Percentiles rank a stretch among this genome's conserved stretches.
These are phyloP conservation scores for Amiota mariae DNA, from an alignment of 2,888 invertebrate genomes.

Conservation along the genomic window DNA sequence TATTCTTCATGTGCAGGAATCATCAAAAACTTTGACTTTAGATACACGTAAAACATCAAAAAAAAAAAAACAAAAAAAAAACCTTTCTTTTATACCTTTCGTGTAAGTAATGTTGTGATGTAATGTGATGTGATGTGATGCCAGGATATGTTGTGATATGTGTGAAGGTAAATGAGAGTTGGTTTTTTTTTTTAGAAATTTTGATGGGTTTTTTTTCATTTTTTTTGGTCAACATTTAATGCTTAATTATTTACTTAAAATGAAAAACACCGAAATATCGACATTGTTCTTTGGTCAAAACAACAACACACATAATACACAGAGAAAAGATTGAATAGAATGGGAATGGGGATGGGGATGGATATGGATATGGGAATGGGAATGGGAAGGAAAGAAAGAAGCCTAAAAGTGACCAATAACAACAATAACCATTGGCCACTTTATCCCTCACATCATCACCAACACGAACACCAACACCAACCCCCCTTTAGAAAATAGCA, in stretches of 20 bases:
- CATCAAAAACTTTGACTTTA: conserved; percentile 20
- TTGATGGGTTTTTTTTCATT: conserved; percentile 32
- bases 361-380: too few species aligned
- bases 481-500: conserved; percentile 8
- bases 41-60: conserved; percentile 5
- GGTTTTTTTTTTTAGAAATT: not conserved
- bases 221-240: conserved; percentile 65
- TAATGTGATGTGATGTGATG: not conserved
- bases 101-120: not conserved
- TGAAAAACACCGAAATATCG: conserved; percentile 7
- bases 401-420: conserved; percentile 48
- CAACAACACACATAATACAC: not conserved
- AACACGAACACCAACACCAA: not conserved
- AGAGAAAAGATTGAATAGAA: not conserved
- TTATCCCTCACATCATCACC: not conserved
- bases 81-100: conserved; percentile 5
- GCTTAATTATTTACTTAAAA: conserved; percentile 64
- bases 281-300: conserved; percentile 14
- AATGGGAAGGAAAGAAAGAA: conserved; percentile 43
- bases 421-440: not conserved
- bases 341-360: not conserved
- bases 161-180: too few species aligned
- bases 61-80: conserved; percentile 5
- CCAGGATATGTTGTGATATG: too few species aligned
- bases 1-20: conserved; percentile 1